Base-by-base conservation (phyloP, 2,797 vertebrate genomes). In the Crenuchus spilurus region DNA sequence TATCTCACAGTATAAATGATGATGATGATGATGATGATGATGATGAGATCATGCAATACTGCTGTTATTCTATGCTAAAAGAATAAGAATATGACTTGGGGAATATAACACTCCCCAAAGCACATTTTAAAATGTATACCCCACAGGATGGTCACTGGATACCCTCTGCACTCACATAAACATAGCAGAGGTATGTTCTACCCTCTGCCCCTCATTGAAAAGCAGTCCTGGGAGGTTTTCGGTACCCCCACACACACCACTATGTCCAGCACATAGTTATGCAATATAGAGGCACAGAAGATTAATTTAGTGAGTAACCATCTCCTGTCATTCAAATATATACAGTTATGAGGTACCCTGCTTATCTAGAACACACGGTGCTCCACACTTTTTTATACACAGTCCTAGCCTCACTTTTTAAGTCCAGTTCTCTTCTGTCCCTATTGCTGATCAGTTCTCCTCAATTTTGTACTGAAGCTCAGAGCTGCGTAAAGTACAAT, bases 271-370 rank as follows among this genome's bases (percentile, higher is more conserved):
- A 75, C 42, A 60, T 10, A 65, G 11, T 26, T 64, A 44, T 33
- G 60, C 52, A 44, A 7, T 48, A 37, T 46, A 72, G 1, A 70
- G 16, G 22, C 46, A 67, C 6, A 51, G 48, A 42, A 61, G 66
- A 60, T 74, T 49, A 37, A 28, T 71, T 74, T 49, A 37, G 33
- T 71, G 60, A 33, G 37, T 57, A 63, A 33, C 55, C 66, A 26
- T 30, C 26, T 41, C 39, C 37, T 30, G 26, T 26, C 63, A 60
- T 49, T 42, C 22, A 69, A 76, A 61, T 35, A 70, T 22, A 26
- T 39, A 70, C 1, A 51, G 57, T 26, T 76, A 69, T 54, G 33
- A 22, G 49, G 35, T 58, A 16, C 44, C 20, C 55, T 18, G 16
- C 26, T 57, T 37, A 26, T 35, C 3, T n/a, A 51, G 26, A 2